These are phyloP conservation scores for Dendrolimus kikuchii DNA, from an alignment of 1,140 invertebrate species.

Conservation along the genomic window DNA sequence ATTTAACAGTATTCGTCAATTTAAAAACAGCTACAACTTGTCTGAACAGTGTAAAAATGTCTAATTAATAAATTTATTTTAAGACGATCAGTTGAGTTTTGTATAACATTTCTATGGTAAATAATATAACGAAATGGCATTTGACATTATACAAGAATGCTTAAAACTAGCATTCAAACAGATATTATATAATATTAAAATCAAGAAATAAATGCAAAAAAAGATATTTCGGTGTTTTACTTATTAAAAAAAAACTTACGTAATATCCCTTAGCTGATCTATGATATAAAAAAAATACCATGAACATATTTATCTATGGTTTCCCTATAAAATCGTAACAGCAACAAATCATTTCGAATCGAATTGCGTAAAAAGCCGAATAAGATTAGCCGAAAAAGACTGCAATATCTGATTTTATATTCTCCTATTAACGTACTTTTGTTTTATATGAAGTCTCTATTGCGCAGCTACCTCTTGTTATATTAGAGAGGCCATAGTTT, in stretches of 20 bases:
- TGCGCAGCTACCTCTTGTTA: too few relatives aligned
- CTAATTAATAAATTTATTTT: constrained; percentile 43
- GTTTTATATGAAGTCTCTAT: too few relatives aligned
- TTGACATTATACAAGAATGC: constrained; percentile 60
- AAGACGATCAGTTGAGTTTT: constrained; percentile 65
- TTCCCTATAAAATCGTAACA: constrained; percentile 2
- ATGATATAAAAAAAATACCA: too few relatives aligned
- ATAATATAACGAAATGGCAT: constrained; percentile 56
- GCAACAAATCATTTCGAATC: not conserved
- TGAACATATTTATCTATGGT: not conserved
- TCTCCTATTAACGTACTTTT: too few relatives aligned
- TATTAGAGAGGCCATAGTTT: too few relatives aligned
- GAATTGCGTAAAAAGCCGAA: too few relatives aligned
- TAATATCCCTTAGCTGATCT: too few relatives aligned
- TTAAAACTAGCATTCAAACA: constrained; percentile 54
- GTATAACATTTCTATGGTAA: constrained; percentile 64
- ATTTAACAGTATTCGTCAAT: too few relatives aligned
- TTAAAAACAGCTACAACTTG: too few relatives aligned
- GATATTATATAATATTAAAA: constrained; percentile 63
- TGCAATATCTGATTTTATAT: too few relatives aligned
- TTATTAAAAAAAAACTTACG: constrained; percentile 3
- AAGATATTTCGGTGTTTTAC: constrained; percentile 37
- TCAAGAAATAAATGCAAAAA: constrained; percentile 63
- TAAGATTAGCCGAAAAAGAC: too few relatives aligned
- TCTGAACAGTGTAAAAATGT: constrained; percentile 42